Conservation (phyloP, 2,113 vertebrate genomes). For the Blennius ocellaris region DNA sequence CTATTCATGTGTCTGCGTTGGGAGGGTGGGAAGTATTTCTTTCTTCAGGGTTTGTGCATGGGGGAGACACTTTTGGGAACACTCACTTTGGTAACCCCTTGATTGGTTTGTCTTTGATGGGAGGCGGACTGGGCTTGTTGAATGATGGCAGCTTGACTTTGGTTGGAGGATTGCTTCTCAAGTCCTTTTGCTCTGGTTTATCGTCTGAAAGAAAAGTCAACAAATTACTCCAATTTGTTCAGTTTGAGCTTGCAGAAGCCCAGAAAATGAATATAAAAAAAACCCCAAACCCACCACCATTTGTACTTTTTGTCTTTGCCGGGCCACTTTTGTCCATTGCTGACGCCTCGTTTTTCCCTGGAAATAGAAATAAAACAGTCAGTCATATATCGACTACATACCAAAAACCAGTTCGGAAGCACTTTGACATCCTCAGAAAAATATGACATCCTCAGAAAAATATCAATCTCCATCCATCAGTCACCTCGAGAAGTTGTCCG, state of each 20-base stretch:
- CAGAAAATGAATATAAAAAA: not conserved
- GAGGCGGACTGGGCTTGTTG: conserved; percentile 72
- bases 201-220: conserved; percentile 70
- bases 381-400: not conserved
- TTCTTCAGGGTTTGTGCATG: not conserved
- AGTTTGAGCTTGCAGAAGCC: not conserved
- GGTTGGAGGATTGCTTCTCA: conserved; percentile 76
- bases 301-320: conserved; percentile 76
- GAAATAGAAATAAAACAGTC: conserved; percentile 15
- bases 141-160: conserved; percentile 80
- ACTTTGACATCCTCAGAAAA: too few relatives aligned
- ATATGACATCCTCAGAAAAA: too few relatives aligned
- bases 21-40: not conserved
- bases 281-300: not conserved
- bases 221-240: not conserved
- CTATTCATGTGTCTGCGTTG: conserved; percentile 18
- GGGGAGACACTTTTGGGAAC: conserved; percentile 13
- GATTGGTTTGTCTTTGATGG: conserved; percentile 80
- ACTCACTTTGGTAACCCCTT: conserved; percentile 75
- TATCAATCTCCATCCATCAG: too few relatives aligned
- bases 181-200: conserved; percentile 78
- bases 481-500: too few relatives aligned
- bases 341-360: conserved; percentile 62
- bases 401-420: not conserved
- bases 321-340: conserved; percentile 76